Conservation (phyloP, 2,888 invertebrate genomes). For the Melangyna quadrimaculata region DNA sequence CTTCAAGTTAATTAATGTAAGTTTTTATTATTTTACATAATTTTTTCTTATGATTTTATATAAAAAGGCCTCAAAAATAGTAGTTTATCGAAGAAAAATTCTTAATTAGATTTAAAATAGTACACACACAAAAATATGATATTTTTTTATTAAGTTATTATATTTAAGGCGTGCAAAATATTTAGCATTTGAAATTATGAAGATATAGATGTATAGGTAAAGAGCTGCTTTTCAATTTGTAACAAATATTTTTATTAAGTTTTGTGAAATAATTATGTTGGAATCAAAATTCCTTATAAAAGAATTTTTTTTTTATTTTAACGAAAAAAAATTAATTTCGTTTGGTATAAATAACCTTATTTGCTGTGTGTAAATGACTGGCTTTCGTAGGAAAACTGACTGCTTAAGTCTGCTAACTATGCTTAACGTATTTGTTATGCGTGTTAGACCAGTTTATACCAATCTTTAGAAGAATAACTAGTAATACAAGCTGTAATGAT, state of each 20-base stretch:
- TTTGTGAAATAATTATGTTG: no score
- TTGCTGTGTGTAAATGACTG: no score
- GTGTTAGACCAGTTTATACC: neutral
- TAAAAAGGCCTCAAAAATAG: conserved; percentile 67
- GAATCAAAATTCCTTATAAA: no score
- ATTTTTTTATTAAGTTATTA: conserved; percentile 34
- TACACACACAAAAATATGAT: conserved; percentile 11
- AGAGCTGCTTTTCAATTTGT: conserved; percentile 31
- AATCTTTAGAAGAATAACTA: neutral
- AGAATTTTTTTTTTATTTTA: no score
- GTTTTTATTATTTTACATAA: conserved; percentile 18
- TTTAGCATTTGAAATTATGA: conserved; percentile 29
- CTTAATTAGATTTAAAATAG: conserved; percentile 51
- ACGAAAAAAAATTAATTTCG: no score
- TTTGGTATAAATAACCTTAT: no score
- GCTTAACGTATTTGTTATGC: neutral
- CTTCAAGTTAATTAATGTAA: neutral
- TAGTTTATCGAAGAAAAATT: conserved; percentile 60
- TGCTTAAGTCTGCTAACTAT: neutral
- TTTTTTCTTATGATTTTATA: neutral
- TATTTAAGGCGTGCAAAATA: conserved; percentile 71
- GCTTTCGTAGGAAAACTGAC: no score
- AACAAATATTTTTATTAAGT: conserved; percentile 28
- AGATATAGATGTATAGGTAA: conserved; percentile 18
- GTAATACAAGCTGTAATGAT: neutral